Evolutionary conservation across 2,797 vertebrate genomes (phyloP).

Genomic region (Artibeus lituratus): DNA sequence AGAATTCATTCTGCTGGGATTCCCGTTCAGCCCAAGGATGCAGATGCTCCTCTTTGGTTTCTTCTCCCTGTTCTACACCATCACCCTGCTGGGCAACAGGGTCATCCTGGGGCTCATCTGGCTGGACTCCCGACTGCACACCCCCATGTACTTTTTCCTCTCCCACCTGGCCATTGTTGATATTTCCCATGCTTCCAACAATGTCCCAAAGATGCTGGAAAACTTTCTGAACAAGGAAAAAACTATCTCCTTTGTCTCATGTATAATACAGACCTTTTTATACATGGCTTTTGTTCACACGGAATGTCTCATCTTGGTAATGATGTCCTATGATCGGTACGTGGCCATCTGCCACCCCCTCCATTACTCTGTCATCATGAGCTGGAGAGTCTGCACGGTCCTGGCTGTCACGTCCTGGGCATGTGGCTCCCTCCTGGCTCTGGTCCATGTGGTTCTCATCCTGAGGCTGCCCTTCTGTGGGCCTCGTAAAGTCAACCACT

Average conservation of each 20-base stretch:
- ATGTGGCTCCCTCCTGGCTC: neutral
- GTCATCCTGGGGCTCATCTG: constrained; percentile 57
- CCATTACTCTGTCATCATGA: constrained; percentile 36
- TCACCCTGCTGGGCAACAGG: constrained; percentile 45
- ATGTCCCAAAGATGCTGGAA: constrained; percentile 56
- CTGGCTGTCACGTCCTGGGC: neutral
- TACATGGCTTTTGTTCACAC: constrained; percentile 35
- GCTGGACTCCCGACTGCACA: constrained; percentile 45
- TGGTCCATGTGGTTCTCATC: neutral
- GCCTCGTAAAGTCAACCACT: constrained; percentile 48
- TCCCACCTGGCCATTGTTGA: constrained; percentile 48
- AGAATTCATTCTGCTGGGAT: constrained; percentile 65
- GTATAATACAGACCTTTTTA: constrained; percentile 41
- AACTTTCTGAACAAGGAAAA: constrained; percentile 4
- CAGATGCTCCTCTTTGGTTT: constrained; percentile 17
- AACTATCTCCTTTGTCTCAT: constrained; percentile 35
- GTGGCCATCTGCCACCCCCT: constrained; percentile 45
- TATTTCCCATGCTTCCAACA: constrained; percentile 58
- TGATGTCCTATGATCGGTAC: constrained; percentile 46
- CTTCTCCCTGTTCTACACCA: constrained; percentile 39
- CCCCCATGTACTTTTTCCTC: constrained; percentile 66
- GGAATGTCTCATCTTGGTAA: constrained; percentile 53
- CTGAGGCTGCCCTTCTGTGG: constrained; percentile 59
- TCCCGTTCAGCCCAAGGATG: neutral
- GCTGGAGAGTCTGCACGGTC: neutral